Percentiles rank a stretch among this genome's conserved stretches.
Evolutionary conservation across 2,797 vertebrate genomes (phyloP).

Genomic region (Aplochiton taeniatus): DNA sequence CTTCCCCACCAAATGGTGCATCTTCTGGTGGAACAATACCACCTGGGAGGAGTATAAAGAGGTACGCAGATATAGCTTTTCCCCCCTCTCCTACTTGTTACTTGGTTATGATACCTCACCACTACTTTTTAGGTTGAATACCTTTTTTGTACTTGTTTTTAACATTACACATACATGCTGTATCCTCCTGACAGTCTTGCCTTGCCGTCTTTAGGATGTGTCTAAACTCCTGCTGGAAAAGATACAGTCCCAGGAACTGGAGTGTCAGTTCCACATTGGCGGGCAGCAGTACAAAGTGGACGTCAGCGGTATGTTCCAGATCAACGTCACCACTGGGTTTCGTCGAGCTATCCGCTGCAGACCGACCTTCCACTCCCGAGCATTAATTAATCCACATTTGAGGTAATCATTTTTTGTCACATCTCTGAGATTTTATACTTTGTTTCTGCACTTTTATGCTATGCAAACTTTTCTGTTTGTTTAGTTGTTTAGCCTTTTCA

Average conservation of each 20-base stretch:
- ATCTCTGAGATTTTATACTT: no score
- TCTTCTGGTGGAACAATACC: conserved; percentile 50
- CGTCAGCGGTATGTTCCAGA: conserved; percentile 57
- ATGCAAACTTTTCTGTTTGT: not conserved
- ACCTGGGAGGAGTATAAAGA: conserved; percentile 44
- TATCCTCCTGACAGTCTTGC: not conserved
- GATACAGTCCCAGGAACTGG: conserved; percentile 20
- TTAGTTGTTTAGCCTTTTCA: no score
- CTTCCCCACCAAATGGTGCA: conserved; percentile 46
- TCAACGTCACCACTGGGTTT: conserved; percentile 40
- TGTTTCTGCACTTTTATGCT: not conserved
- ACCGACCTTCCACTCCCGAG: conserved; percentile 44
- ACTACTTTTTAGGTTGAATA: no score
- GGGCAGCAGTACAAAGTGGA: conserved; percentile 44
- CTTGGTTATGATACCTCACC: no score
- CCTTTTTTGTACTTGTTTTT: no score
- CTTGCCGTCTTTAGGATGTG: conserved; percentile 22
- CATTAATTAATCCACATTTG: conserved; percentile 43
- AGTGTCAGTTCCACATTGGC: conserved; percentile 35
- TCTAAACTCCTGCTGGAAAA: conserved; percentile 35
- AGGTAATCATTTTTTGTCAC: conserved; percentile 31
- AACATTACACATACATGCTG: not conserved
- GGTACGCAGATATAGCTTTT: conserved; percentile 23
- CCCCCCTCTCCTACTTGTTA: no score
- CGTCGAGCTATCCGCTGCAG: conserved; percentile 42